phyloP scores from a whole-genome alignment of 2,888 invertebrate species.

The Leistus spinibarbis region DNA sequence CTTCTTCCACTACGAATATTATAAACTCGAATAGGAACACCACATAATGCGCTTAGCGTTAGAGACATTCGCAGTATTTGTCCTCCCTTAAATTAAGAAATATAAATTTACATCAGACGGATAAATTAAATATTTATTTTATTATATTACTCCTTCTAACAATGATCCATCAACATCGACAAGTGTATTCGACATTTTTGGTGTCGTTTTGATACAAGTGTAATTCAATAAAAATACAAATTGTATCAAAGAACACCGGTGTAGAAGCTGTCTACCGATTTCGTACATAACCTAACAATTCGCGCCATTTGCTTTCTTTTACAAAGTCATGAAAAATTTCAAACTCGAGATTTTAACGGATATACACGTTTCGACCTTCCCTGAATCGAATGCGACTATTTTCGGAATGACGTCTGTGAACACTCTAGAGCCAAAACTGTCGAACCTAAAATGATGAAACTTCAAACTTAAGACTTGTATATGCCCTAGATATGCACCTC shows the following conservation, averaged over 20 bases:
- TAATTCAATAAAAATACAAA: neutral
- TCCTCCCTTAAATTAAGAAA: slow-evolving; percentile 71
- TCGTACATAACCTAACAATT: neutral
- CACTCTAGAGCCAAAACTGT: too few relatives aligned
- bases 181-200: slow-evolving; percentile 47
- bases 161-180: slow-evolving; percentile 78
- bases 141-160: slow-evolving; percentile 73
- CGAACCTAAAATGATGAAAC: too few relatives aligned
- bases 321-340: too few relatives aligned
- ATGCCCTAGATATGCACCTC: too few relatives aligned
- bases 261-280: neutral
- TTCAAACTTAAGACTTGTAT: too few relatives aligned
- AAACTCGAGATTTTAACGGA: too few relatives aligned
- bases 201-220: neutral
- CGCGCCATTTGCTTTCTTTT: too few relatives aligned
- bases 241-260: neutral
- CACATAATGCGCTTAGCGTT: slow-evolving; percentile 76
- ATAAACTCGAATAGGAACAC: slow-evolving; percentile 71
- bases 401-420: too few relatives aligned
- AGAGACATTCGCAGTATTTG: slow-evolving; percentile 86
- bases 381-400: too few relatives aligned
- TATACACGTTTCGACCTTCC: too few relatives aligned
- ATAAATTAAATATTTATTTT: slow-evolving; percentile 1
- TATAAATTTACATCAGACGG: slow-evolving; percentile 22
- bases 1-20: slow-evolving; percentile 83